Evolutionary conservation across 1,140 invertebrate species (phyloP), one percentile per base, ranked within the genome.

Genomic region (Brachionus angularis): DNA sequence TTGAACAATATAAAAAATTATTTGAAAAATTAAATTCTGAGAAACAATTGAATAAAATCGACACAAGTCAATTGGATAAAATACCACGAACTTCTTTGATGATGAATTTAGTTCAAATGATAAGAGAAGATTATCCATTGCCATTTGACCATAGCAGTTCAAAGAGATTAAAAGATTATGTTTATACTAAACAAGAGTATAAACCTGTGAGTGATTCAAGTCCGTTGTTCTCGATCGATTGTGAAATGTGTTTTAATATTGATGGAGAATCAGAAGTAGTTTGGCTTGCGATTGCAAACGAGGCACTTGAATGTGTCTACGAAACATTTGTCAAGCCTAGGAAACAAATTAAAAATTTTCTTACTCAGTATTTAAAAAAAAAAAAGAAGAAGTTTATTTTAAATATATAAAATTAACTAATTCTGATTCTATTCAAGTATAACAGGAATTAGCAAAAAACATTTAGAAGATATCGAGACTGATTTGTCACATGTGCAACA

Each of bases 231-330:
- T 50, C 67, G 18, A 71, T 71, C 12, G 67, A 71, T 44, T 71
- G 67, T 55, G 67, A 71, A 71, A 71, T 71, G 67, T 50, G 62
- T 23, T 71, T 39, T 29, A 71, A 52, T 52, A 21, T 42, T 36
- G 67, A 71, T 44, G 67, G 46, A 16, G 49, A 52, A 44, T 36
- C 52, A 29, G 67, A 71, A 55, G 39, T 53, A 7, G 67, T 53
- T 39, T 71, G 67, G 67, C 29, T 71, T 7, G 67, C 67, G 27
- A 31, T 71, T n/a, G 67, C 42, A 10, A 55, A 71, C 21, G 67
- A 71, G 18, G 25, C 50, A 36, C 10, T 44, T 12, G 46, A 71
- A 71, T 71, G 67, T 18, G 31, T 71, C 16, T 71, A 52, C 44
- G 50, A 52, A 21, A 71, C 46, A 29, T 53, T 71, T 71, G 49